Evolutionary conservation across 2,113 vertebrate species (phyloP).

Genomic region (Chaetodon auriga): DNA sequence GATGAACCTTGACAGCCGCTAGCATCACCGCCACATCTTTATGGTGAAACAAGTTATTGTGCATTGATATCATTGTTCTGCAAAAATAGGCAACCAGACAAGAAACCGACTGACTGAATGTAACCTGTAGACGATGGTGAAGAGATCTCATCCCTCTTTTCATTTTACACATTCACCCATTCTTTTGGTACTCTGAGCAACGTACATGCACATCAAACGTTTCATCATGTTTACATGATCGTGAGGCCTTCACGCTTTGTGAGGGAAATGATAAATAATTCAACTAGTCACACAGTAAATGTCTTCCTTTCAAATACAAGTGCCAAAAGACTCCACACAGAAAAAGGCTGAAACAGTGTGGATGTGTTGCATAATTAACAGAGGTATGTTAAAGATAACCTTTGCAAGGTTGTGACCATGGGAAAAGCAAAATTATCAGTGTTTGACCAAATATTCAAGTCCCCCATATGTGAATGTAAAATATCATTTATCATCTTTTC

Average conservation of each 20-base stretch:
- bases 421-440: conserved; percentile 51
- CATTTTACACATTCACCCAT: conserved; percentile 48
- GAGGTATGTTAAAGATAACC: conserved; percentile 38
- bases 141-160: conserved; percentile 70
- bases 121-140: conserved; percentile 74
- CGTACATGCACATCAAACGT: conserved; percentile 14
- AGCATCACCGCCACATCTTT: conserved; percentile 45
- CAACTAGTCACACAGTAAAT: conserved; percentile 43
- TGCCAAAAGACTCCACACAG: conserved; percentile 72
- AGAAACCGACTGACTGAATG: conserved; percentile 88
- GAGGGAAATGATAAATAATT: conserved; percentile 24
- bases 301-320: conserved; percentile 68
- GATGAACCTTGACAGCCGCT: conserved; percentile 32
- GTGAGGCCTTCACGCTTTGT: conserved; percentile 18
- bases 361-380: conserved; percentile 30
- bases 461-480: conserved; percentile 73
- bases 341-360: conserved; percentile 38
- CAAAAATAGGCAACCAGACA: conserved; percentile 74
- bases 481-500: conserved; percentile 40
- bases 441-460: conserved; percentile 72
- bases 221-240: conserved; percentile 54
- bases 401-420: conserved; percentile 24
- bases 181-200: conserved; percentile 64
- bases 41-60: conserved; percentile 66
- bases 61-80: conserved; percentile 74